A percentile compares a stretch with the other conserved stretches of the same genome.
Evolutionary conservation across 1,140 invertebrate species (phyloP).

Genomic region (Solen grandis): DNA sequence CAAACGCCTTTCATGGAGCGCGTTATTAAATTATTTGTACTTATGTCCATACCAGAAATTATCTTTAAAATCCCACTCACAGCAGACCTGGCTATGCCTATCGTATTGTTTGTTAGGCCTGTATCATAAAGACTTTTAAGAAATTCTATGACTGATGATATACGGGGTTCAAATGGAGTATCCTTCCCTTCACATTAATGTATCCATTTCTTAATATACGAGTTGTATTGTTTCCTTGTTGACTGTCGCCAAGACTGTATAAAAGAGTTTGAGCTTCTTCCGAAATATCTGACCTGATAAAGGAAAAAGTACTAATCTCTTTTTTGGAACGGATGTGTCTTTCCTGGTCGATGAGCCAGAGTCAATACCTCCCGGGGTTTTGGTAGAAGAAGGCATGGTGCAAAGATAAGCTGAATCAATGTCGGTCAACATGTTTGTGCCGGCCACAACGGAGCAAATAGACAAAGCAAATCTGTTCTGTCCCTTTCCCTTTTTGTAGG

Average conservation of each 20-base stretch:
- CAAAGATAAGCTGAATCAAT: background rate
- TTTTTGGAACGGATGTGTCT: constrained; percentile 2
- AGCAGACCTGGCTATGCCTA: background rate
- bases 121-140: background rate
- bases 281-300: constrained; percentile 19
- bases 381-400: constrained; percentile 9
- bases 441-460: constrained; percentile 13
- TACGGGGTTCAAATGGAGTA: too few relatives aligned
- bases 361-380: background rate
- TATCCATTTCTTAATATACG: constrained; percentile 7
- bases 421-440: constrained; percentile 6
- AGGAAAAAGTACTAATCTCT: constrained; percentile 13
- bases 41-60: background rate
- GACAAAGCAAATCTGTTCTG: background rate
- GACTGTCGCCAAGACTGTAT: background rate
- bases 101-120: background rate
- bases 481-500: constrained; percentile 23
- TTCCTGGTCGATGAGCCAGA: constrained; percentile 1
- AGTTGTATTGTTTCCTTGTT: constrained; percentile 2
- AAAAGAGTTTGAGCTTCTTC: background rate
- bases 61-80: background rate
- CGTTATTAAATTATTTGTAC: background rate
- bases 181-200: constrained; percentile 1
- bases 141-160: background rate
- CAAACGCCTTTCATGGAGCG: background rate